A percentile compares a stretch with the other conserved stretches of the same genome.
phyloP scores from a whole-genome alignment of 2,888 invertebrate genomes.

The Mimas tiliae region DNA sequence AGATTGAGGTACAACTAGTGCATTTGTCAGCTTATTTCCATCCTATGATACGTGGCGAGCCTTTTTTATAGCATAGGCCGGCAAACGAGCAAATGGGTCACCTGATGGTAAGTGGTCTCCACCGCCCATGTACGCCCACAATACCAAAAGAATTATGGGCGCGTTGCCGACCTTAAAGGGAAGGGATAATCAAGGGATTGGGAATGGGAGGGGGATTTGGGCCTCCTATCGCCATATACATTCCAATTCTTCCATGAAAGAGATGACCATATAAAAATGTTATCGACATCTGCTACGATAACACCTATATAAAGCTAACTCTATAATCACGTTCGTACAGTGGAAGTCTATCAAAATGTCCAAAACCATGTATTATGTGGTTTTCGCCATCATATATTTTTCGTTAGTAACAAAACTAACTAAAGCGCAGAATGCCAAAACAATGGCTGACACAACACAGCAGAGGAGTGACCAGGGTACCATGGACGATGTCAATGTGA shows the following conservation, averaged over 20 bases:
- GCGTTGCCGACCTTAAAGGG: too few species aligned
- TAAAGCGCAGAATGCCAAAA: background rate
- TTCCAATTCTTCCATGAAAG: background rate
- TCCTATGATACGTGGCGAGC: too few species aligned
- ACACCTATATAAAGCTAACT: background rate
- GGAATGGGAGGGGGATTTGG: too few species aligned
- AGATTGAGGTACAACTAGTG: too few species aligned
- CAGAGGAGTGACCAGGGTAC: conserved; percentile 30
- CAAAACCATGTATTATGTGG: background rate
- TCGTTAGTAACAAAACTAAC: background rate
- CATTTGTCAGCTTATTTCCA: too few species aligned
- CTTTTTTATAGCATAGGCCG: too few species aligned
- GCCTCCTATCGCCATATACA: too few species aligned
- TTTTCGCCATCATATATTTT: background rate
- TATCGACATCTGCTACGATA: background rate
- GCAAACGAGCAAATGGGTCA: too few species aligned
- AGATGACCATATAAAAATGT: background rate
- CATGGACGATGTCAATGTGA: conserved; percentile 56
- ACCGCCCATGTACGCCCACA: too few species aligned
- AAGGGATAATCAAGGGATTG: too few species aligned
- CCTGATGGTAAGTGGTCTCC: too few species aligned
- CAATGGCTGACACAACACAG: conserved; percentile 25
- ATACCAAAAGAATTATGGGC: too few species aligned
- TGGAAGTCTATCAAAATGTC: background rate
- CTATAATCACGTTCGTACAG: background rate